Evolutionary conservation across 2,113 vertebrate species (phyloP).

Genomic region (Hemiprocne comata): DNA sequence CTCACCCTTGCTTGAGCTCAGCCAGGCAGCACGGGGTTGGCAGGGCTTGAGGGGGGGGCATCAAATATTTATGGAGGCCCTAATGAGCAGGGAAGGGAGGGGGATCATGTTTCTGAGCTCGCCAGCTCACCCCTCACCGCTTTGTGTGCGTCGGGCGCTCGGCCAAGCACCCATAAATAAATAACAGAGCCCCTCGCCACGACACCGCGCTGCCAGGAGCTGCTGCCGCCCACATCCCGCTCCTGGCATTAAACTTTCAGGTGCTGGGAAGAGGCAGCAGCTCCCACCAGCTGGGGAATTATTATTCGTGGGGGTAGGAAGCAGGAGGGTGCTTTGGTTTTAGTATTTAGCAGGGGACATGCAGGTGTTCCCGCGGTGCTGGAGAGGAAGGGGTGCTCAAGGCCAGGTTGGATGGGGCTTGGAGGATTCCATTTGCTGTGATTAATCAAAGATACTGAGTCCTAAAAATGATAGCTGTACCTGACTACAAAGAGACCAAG

Average conservation of each 20-base stretch:
- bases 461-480: too few relatives aligned
- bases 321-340: neutral
- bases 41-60: neutral
- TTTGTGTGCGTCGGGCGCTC: conserved; percentile 30
- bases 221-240: neutral
- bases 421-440: too few relatives aligned
- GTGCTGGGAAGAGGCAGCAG: neutral
- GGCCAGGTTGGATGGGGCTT: too few relatives aligned
- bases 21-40: neutral
- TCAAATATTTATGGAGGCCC: conserved; percentile 77
- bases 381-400: too few relatives aligned
- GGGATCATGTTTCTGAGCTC: conserved; percentile 29
- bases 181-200: neutral
- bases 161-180: conserved; percentile 57
- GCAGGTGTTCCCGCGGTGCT: too few relatives aligned
- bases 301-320: neutral
- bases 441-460: too few relatives aligned
- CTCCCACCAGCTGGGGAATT: neutral
- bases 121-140: neutral
- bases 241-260: neutral
- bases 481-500: too few relatives aligned
- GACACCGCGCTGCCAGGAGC: neutral
- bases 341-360: neutral
- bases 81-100: neutral
- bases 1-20: neutral